Base-by-base conservation (phyloP, 2,888 invertebrate species). In the Parascotia fuliginaria region DNA sequence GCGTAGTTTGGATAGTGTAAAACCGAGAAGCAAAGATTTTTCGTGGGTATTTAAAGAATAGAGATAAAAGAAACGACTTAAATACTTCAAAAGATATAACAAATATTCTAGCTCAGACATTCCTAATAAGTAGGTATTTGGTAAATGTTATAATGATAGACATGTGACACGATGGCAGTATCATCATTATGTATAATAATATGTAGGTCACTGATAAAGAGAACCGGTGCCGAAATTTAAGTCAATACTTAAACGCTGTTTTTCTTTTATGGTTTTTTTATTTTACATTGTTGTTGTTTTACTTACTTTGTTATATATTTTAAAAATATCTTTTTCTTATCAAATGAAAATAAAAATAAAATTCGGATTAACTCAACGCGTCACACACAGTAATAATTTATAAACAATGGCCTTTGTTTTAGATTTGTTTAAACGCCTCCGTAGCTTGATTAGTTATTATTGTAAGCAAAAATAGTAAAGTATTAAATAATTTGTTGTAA, bases 171-270 rank as follows among this genome's bases (percentile, higher is more conserved):
- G 75, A 80, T 81, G 78, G 79, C 77, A 62, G 5, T 5, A 19
- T 19, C n/a, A 19, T 3, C 19, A 19, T 19, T 19, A 19, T 2
- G 49, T 87, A 87, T 86, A 87, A 73, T 85, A 73, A 87, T 85
- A 87, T 73, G 71, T 86, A 68, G 83, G 84, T 73, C 87, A 77
- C 57, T 60, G 65, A 83, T 81, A 75, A 66, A 59, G 67, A 70
- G 24, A 38, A 38, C 33, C 22, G 37, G 16, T 48, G 49, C 46
- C 48, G 39, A 49, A 60, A 48, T 46, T 33, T 9, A 37, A 34
- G 52, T 32, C 40, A 38, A 32, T 19, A 41, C 6, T 29, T 12
- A 4, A 12, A 15, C 7, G 9, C 5, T 31, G 12, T 32, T 15
- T 13, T 9, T 29, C 28, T 11, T 34, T 42, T 14, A 14, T 15